Percentiles rank a stretch among this genome's conserved stretches.
phyloP scores from a whole-genome alignment of 53 echinoderm and acorn worm species.

The Hippasteria phrygiana region DNA sequence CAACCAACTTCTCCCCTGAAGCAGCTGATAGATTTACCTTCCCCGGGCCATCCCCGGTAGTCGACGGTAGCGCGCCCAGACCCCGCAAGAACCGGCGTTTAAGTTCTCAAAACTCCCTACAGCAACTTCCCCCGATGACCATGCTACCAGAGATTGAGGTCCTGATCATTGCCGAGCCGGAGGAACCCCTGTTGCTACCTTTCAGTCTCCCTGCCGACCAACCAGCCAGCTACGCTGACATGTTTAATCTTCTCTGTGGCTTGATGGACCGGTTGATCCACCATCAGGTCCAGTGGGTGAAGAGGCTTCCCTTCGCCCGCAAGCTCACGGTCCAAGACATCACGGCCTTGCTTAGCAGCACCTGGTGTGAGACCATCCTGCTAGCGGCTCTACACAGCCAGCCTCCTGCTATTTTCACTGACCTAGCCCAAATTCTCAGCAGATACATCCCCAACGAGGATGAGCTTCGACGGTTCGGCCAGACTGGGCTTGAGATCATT shows the following conservation, averaged over 20 bases:
- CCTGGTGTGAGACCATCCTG: constrained; percentile 86
- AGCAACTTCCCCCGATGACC: constrained; percentile 15
- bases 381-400: constrained; percentile 82
- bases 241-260: constrained; percentile 93
- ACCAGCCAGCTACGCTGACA: constrained; percentile 67
- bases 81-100: constrained; percentile 39
- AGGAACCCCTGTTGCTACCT: constrained; percentile 70
- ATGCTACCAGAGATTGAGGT: constrained; percentile 92
- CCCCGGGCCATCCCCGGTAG: constrained; percentile 45
- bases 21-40: constrained; percentile 81
- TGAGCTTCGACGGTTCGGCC: constrained; percentile 91
- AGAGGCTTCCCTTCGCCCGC: constrained; percentile 80
- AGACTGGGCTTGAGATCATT: constrained; percentile 91
- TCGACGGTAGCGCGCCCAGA: constrained; percentile 6
- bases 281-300: constrained; percentile 90
- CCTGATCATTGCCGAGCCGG: constrained; percentile 80
- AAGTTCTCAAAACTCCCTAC: constrained; percentile 24
- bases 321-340: constrained; percentile 77
- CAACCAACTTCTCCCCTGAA: constrained; percentile 62
- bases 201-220: constrained; percentile 61
- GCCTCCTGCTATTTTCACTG: constrained; percentile 81
- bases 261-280: constrained; percentile 90
- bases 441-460: constrained; percentile 94
- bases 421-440: constrained; percentile 72
- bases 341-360: constrained; percentile 81